Percentiles rank a stretch among this genome's conserved stretches.
Evolutionary conservation across 2,113 vertebrate species (phyloP).

Genomic region (Dicrurus megarhynchus): DNA sequence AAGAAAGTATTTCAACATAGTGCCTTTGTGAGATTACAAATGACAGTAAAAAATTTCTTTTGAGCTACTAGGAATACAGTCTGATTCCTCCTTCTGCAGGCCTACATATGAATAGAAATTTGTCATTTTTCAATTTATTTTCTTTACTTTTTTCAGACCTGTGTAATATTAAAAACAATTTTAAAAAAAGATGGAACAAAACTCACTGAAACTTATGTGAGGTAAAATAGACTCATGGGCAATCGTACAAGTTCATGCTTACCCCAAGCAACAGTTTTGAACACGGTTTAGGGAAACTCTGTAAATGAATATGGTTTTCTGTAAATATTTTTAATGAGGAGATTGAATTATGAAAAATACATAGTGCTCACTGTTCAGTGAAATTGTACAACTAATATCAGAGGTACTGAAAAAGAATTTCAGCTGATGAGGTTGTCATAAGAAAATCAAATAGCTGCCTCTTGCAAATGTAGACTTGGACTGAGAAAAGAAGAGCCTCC

Average conservation of each 20-base stretch:
- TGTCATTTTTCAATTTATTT: not conserved
- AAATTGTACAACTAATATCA: not conserved
- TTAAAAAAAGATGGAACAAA: not conserved
- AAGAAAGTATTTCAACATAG: not conserved
- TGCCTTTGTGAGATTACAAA: not conserved
- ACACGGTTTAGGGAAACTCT: not conserved
- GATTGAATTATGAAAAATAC: not conserved
- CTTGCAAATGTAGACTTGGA: not conserved
- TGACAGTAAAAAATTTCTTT: not conserved
- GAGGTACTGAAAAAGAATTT: not conserved
- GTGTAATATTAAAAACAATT: not conserved
- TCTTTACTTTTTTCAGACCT: not conserved
- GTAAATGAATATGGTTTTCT: rapidly evolving
- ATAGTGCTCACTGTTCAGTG: not conserved
- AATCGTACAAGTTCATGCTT: not conserved
- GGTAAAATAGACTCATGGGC: not conserved
- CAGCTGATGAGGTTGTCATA: not conserved
- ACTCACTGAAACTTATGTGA: not conserved
- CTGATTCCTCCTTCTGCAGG: not conserved
- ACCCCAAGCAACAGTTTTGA: not conserved
- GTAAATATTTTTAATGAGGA: not conserved
- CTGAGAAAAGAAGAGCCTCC: not conserved
- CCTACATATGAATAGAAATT: not conserved
- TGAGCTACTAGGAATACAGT: not conserved
- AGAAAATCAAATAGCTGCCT: not conserved